These are phyloP conservation scores for Epinotia bilunana DNA, from an alignment of 2,888 invertebrate genomes.

Conservation along the genomic window DNA sequence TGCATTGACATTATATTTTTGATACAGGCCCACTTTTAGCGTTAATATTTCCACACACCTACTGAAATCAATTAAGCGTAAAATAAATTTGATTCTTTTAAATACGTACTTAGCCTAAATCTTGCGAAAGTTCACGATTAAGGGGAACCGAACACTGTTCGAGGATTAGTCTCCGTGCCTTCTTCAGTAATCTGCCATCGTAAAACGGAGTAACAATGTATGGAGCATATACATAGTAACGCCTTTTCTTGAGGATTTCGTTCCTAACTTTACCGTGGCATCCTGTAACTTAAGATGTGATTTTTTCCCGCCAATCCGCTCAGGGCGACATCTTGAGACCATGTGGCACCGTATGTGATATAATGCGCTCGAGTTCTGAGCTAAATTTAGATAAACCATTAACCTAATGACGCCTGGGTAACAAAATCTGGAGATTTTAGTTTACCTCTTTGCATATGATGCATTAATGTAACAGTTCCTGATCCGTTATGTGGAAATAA, in stretches of 20 bases:
- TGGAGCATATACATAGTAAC: neutral
- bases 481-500: too few species aligned
- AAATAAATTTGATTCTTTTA: slow-evolving; percentile 9
- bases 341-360: slow-evolving; percentile 69
- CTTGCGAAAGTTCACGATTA: slow-evolving; percentile 35
- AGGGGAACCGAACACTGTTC: slow-evolving; percentile 56
- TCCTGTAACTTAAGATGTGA: slow-evolving; percentile 81
- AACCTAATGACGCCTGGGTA: slow-evolving; percentile 62
- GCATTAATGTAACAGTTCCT: neutral
- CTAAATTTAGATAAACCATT: slow-evolving; percentile 79
- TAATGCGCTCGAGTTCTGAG: slow-evolving; percentile 60
- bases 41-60: neutral
- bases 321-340: slow-evolving; percentile 79
- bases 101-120: slow-evolving; percentile 23
- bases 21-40: too few species aligned
- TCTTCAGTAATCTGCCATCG: slow-evolving; percentile 3
- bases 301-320: slow-evolving; percentile 77
- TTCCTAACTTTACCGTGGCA: slow-evolving; percentile 73
- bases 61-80: slow-evolving; percentile 10
- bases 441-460: slow-evolving; percentile 8
- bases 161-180: slow-evolving; percentile 53
- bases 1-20: too few species aligned
- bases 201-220: slow-evolving; percentile 1
- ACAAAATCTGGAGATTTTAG: slow-evolving; percentile 25
- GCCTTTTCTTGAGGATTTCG: slow-evolving; percentile 40